Evolutionary conservation across 92 coral and sea anemone species (phyloP), one percentile per base, ranked within the genome.

Genomic region (Paragorgia papillata): DNA sequence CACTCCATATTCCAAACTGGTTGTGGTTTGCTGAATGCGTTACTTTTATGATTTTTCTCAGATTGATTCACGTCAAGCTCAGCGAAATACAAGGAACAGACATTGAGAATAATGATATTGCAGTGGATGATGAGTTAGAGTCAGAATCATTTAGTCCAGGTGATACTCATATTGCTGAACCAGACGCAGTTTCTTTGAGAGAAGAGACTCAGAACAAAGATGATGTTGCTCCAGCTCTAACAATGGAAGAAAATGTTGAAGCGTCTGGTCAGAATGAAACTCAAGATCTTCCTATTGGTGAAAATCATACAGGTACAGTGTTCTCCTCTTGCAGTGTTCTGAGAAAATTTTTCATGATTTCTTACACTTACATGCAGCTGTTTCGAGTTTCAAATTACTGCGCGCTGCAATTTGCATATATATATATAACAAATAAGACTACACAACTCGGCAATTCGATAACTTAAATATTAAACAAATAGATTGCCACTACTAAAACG

Each of bases 51-150:
- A 49, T 26, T 46, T 7, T 46, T 2, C 10, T 37, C 10, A 67
- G 74, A 48, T 21, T 67, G 37, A 67, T 67, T 26, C 74, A 67
- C 39, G 57, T 67, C 32, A 67, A 67, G 74, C 21, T 28, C 3
- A 15, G 22, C 22, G 74, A 67, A 28, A 34, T 67, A 10, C 74
- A 67, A 67, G 74, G 74, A 10, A 61, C 48, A 25, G 87, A 76
- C 33, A 80, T 82, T 14, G 90, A 96, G 9, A 90, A 85, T 17
- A 86, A 48, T n/a, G 96, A 88, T 18, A 80, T 78, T 21, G 81
- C 84, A 62, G 91, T 88, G 69, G 97, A 88, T 28, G 87, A 84
- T 8, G 91, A 90, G 37, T 87, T 80, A 62, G 97, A 96, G n/a
- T 94, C 96, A 18, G 89, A 77, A 33, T 84, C 85, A 28, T 89